Evolutionary conservation across 2,113 vertebrate species (phyloP), one percentile per base, ranked within the genome.

Genomic region (Girardinichthys multiradiatus): DNA sequence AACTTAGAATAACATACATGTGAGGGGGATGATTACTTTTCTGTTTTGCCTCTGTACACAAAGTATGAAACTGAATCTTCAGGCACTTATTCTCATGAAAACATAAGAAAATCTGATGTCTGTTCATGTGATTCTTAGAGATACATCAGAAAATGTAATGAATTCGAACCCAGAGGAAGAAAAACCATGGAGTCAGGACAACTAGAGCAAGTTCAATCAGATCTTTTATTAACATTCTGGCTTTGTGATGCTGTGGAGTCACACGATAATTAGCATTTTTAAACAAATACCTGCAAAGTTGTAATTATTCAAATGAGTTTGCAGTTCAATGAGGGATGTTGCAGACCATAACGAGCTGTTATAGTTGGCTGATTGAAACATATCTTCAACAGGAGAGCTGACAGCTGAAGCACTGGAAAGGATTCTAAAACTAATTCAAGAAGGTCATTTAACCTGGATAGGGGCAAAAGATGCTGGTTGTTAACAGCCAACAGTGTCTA

Each of bases 1-100:
- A 74, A 92, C 90, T 89, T 91, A 90, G 91, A 90, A 91, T 79
- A 91, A 93, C 81, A 91, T 83, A 90, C 85, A 92, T 82, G 73
- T 73, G 80, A 73, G 28, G 72, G 82, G 86, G 74, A 81, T 91
- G 87, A 92, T 92, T 84, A 74, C 48, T 81, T 83, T 80, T 88
- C 71, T 71, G 81, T 77, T 81, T 68, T 80, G 63, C 57, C 61
- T 74, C 65, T 11, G 54, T 45, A 33, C 57, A 70, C 45, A 81
- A 68, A 72, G 74, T 59, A 10, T 74, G 72, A 82, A 87, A 90
- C 76, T 26, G 66, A 88, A 91, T 79, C 74, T 62, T 81, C 58
- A 33, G 65, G 74, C 79, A 78, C 72, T 86, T 85, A 28, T 8
- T 58, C 64, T 72, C n/a, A 21, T 29, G 71, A 77, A 81, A 82